phyloP scores from a whole-genome alignment of 2,797 vertebrate genomes.

The Cynopterus sphinx region DNA sequence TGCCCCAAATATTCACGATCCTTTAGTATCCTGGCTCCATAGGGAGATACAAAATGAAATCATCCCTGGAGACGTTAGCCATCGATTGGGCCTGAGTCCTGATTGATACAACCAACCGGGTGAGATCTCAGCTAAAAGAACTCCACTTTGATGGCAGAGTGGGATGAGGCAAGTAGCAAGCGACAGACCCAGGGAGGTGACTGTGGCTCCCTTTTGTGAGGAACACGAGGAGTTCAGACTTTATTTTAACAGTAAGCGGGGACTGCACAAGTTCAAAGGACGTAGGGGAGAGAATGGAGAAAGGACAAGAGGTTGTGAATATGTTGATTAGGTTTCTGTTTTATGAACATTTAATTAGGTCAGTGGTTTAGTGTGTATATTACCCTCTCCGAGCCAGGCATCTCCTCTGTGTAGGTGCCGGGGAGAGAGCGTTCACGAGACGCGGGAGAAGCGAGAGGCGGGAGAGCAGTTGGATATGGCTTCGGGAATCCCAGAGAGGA shows the following conservation, averaged over 20 bases:
- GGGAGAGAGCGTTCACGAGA: background rate
- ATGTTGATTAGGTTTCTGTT: background rate
- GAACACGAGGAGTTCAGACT: background rate
- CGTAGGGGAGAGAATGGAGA: background rate
- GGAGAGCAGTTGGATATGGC: background rate
- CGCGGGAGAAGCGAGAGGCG: background rate
- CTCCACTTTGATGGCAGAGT: background rate
- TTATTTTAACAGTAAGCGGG: background rate
- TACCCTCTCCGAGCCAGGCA: background rate
- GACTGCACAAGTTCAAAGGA: background rate
- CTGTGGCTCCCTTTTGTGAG: background rate
- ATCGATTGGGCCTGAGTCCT: background rate
- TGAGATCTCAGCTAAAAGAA: background rate
- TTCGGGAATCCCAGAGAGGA: background rate
- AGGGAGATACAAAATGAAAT: background rate
- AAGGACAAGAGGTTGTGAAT: background rate
- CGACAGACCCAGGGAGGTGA: background rate
- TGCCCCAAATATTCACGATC: constrained; percentile 10
- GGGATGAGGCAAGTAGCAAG: background rate
- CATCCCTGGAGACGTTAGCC: background rate
- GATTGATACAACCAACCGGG: background rate
- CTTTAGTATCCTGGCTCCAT: background rate
- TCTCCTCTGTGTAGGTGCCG: background rate
- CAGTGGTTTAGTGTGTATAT: background rate
- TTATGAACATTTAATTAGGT: background rate